These are phyloP conservation scores for Seriola quinqueradiata DNA, from an alignment of 2,113 vertebrate genomes.

Conservation along the genomic window DNA sequence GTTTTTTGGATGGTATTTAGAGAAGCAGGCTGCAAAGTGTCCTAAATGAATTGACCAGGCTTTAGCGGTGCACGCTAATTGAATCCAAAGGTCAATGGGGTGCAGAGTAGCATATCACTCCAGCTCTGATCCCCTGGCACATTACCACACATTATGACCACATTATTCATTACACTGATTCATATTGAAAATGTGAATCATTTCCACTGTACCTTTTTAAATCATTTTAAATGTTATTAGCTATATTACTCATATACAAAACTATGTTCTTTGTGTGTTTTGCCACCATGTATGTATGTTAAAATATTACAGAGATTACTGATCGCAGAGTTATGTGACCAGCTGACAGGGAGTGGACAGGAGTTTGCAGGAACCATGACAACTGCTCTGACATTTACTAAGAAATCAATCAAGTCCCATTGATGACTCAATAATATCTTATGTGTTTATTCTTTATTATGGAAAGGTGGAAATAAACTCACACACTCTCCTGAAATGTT, in stretches of 20 bases:
- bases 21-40: constrained; percentile 13
- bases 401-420: background rate
- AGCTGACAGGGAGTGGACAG: background rate
- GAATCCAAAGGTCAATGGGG: constrained; percentile 66
- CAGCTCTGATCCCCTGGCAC: constrained; percentile 20
- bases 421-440: background rate
- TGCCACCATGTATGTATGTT: background rate
- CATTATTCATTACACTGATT: constrained; percentile 1
- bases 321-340: background rate
- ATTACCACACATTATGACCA: background rate
- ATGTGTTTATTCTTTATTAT: background rate
- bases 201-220: too few relatives aligned
- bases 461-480: background rate
- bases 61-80: constrained; percentile 56
- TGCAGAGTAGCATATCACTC: constrained; percentile 28
- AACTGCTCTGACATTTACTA: too few relatives aligned
- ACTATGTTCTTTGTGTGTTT: background rate
- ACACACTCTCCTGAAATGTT: background rate
- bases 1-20: constrained; percentile 32
- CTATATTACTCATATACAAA: background rate
- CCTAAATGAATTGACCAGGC: constrained; percentile 16
- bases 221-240: too few relatives aligned
- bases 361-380: background rate
- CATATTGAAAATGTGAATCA: background rate
- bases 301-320: too few relatives aligned